Conservation (phyloP, 2,888 invertebrate species). For the Leptinotarsa juncta region DNA sequence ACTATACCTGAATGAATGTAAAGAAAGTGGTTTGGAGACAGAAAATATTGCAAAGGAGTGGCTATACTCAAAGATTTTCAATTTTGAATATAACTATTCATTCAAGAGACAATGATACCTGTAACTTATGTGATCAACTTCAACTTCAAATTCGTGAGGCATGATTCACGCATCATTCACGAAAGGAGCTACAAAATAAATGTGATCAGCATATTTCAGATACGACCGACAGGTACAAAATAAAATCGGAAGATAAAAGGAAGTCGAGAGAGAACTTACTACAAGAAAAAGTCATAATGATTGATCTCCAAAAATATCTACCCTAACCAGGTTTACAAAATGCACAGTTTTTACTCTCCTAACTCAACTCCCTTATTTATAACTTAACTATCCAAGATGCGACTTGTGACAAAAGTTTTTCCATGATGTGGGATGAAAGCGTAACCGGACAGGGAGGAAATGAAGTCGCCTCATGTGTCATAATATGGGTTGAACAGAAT, state of each 20-base stretch:
- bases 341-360: too few species aligned
- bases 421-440: slow-evolving; percentile 43
- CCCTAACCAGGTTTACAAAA: slow-evolving; percentile 43
- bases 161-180: not conserved
- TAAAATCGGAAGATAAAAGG: not conserved
- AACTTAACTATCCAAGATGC: slow-evolving; percentile 36
- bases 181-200: slow-evolving; percentile 15
- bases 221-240: slow-evolving; percentile 13
- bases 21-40: too few species aligned
- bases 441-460: slow-evolving; percentile 42
- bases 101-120: slow-evolving; percentile 33
- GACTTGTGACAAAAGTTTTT: slow-evolving; percentile 21
- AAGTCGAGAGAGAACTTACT: slow-evolving; percentile 15
- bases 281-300: slow-evolving; percentile 15
- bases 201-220: slow-evolving; percentile 21
- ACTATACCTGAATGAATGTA: slow-evolving; percentile 1
- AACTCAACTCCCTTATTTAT: slow-evolving; percentile 41
- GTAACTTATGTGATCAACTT: slow-evolving; percentile 26
- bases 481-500: slow-evolving; percentile 34
- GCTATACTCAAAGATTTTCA: slow-evolving; percentile 26
- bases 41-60: too few species aligned
- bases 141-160: slow-evolving; percentile 17
- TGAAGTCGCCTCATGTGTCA: slow-evolving; percentile 46
- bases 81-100: slow-evolving; percentile 32
- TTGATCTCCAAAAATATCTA: slow-evolving; percentile 45